Evolutionary conservation across 2,888 invertebrate genomes (phyloP).

Genomic region (Conus canariensis): DNA sequence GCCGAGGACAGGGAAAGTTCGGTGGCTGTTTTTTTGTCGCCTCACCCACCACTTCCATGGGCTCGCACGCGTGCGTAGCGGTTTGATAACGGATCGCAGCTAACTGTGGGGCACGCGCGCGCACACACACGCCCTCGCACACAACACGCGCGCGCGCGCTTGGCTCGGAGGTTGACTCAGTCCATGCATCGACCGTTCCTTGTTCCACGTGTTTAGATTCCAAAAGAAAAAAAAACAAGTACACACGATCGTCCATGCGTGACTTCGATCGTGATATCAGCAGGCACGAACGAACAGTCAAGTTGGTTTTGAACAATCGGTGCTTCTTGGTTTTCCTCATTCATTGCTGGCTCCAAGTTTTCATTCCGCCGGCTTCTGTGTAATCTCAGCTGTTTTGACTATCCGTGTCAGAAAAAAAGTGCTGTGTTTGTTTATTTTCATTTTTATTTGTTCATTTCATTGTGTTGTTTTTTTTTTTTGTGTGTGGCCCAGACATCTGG

Average conservation of each 20-base stretch:
- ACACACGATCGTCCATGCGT: neutral
- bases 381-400: no score
- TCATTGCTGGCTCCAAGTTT: no score
- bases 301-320: neutral
- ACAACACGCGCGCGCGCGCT: neutral
- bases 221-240: no score
- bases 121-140: neutral
- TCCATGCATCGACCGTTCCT: constrained; percentile 1
- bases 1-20: neutral
- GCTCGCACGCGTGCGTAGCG: neutral
- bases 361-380: no score
- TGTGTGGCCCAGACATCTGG: neutral
- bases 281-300: no score
- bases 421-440: no score
- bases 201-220: constrained; percentile 1
- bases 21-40: neutral
- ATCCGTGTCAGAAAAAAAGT: no score
- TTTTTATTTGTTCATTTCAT: no score
- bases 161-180: neutral
- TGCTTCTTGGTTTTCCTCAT: no score
- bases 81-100: neutral
- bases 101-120: neutral
- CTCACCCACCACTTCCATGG: no score
- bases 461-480: no score
- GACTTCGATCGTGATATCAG: no score